A percentile compares a stretch with the other conserved stretches of the same genome.
Evolutionary conservation across 2,888 invertebrate species (phyloP).

Genomic region (Parthenolecanium corni): DNA sequence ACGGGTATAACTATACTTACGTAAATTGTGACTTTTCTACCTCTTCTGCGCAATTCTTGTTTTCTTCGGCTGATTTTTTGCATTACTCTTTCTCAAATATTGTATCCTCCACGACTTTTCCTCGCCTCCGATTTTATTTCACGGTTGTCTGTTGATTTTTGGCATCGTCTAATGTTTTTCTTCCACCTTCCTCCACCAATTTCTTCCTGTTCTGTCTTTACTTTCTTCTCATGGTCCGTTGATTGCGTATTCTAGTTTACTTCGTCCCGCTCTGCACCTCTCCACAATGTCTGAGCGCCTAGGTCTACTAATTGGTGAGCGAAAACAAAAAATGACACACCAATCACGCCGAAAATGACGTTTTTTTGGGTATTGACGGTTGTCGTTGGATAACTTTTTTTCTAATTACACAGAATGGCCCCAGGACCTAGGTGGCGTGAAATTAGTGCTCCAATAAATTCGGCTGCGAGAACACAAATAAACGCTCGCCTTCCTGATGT

Average conservation of each 20-base stretch:
- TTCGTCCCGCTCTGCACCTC: background rate
- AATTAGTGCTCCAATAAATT: background rate
- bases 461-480: background rate
- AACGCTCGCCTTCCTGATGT: background rate
- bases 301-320: background rate
- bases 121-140: no score
- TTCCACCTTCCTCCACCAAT: background rate
- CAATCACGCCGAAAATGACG: background rate
- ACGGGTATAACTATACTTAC: no score
- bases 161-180: slow-evolving; percentile 1
- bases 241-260: background rate
- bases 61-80: no score
- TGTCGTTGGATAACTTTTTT: slow-evolving; percentile 5
- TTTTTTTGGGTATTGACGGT: slow-evolving; percentile 5
- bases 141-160: background rate
- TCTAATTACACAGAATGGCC: no score
- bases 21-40: no score
- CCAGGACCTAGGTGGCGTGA: background rate
- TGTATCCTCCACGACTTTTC: no score
- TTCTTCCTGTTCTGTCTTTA: slow-evolving; percentile 19
- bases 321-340: background rate
- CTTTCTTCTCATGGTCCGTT: slow-evolving; percentile 18
- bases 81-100: no score
- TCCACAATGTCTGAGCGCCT: background rate
- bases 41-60: no score